Base-by-base conservation (phyloP, 2,888 invertebrate species). In the Agrotis segetum region DNA sequence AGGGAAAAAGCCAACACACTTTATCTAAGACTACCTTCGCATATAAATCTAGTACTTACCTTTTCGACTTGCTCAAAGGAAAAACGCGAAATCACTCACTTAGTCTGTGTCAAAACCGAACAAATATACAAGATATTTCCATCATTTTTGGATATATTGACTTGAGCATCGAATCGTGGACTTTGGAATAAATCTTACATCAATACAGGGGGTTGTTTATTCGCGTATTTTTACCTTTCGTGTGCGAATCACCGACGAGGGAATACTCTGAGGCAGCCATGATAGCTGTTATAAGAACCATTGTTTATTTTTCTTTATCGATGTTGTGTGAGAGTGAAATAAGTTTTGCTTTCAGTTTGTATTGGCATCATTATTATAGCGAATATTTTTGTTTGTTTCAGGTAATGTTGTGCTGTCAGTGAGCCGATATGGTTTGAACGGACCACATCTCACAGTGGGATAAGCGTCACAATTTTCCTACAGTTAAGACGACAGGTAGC, bases 141-240 rank as follows among this genome's bases (percentile, higher is more conserved):
- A 74, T 74, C 68, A 71, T 74, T 62, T 67, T 29, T 53, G 78
- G 79, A 72, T 78, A 72, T 78, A 71, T 69, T 69, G 78, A 64
- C 66, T 69, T 34, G 65, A 79, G 67, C 74, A 67, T 56, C 44
- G 74, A 63, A 58, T 76, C 62, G 50, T 60, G 74, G 67, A 66
- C 79, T 82, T 81, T 78, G 58, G 79, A 86, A 88, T 87, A 88
- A 87, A 86, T 88, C 80, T 80, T 67, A 78, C 85, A 86, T 75
- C 68, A 74, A 80, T 79, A 84, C 74, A 34, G 24, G 70, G 71
- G 71, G 81, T 87, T 87, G 82, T 86, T 85, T 86, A 85, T 86
- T 74, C 77, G 78, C 71, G 68, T 79, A 81, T 82, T 82, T 77
- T 80, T 83, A 85, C 85, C 84, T 85, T 74, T 76, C 71, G 66